phyloP scores from a whole-genome alignment of 1,140 invertebrate genomes.

The Temnothorax curvispinosus region DNA sequence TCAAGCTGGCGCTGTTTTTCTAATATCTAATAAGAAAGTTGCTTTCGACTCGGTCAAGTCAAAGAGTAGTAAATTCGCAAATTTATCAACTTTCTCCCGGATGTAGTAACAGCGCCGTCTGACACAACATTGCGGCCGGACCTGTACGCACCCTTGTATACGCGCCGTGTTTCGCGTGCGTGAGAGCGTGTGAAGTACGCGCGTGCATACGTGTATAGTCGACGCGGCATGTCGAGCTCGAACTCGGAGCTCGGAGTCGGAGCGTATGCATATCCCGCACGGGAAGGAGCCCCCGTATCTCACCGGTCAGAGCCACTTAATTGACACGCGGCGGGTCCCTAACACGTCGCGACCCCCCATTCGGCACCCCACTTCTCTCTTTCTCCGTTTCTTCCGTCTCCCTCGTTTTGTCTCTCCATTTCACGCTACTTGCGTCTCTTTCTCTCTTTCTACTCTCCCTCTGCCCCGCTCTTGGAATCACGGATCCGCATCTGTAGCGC shows the following conservation, averaged over 20 bases:
- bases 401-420: neutral
- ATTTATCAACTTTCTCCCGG: conserved; percentile 22
- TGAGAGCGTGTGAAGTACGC: conserved; percentile 35
- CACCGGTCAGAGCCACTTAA: conserved; percentile 84
- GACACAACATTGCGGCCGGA: conserved; percentile 6
- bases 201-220: conserved; percentile 48
- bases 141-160: neutral
- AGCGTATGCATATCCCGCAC: conserved; percentile 80
- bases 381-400: neutral
- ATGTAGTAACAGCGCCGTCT: neutral
- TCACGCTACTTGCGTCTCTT: conserved; percentile 53
- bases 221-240: conserved; percentile 46
- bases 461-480: conserved; percentile 75
- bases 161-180: conserved; percentile 33
- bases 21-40: neutral
- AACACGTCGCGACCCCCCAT: conserved; percentile 85
- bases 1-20: neutral
- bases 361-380: conserved; percentile 28
- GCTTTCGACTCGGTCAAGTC: neutral
- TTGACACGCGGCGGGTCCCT: conserved; percentile 85
- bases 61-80: neutral
- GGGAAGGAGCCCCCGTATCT: conserved; percentile 84
- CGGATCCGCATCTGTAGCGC: conserved; percentile 82
- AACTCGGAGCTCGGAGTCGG: conserved; percentile 57
- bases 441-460: conserved; percentile 18